phyloP scores from a whole-genome alignment of 1,140 invertebrate genomes.

The Achatina immaculata region DNA sequence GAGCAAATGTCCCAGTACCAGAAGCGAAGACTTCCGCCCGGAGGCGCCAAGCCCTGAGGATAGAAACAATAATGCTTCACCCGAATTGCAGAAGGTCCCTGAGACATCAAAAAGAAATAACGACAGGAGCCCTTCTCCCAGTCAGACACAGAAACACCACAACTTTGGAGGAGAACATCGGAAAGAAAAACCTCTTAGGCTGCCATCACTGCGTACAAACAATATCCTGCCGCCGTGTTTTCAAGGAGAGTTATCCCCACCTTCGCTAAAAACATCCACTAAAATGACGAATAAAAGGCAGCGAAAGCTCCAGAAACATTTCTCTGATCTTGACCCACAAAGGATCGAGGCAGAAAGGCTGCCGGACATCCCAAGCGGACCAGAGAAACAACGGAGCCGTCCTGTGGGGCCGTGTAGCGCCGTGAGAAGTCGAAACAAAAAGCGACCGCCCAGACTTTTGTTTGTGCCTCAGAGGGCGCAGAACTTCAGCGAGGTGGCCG shows the following conservation, averaged over 20 bases:
- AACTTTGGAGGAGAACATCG: not conserved
- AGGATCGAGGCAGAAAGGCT: no score
- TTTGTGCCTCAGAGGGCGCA: not conserved
- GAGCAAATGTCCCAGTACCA: not conserved
- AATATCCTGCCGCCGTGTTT: not conserved
- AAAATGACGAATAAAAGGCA: not conserved
- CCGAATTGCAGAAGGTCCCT: not conserved
- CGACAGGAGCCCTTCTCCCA: not conserved
- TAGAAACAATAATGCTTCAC: conserved; percentile 8
- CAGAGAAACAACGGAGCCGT: no score
- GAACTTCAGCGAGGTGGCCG: not conserved
- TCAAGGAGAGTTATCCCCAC: not conserved
- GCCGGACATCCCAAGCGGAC: no score
- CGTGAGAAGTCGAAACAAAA: no score
- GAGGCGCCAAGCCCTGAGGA: not conserved
- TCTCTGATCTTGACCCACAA: no score
- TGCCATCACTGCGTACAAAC: not conserved
- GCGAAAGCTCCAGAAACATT: no score
- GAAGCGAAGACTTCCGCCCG: not conserved
- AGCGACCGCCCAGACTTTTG: not conserved
- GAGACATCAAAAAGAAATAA: not conserved
- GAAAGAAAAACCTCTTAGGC: not conserved
- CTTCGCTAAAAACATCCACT: not conserved
- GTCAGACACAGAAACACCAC: not conserved
- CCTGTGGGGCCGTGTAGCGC: no score